Percentiles rank a stretch among this genome's conserved stretches.
phyloP scores from a whole-genome alignment of 2,797 vertebrate species.

The Agapornis canus region DNA sequence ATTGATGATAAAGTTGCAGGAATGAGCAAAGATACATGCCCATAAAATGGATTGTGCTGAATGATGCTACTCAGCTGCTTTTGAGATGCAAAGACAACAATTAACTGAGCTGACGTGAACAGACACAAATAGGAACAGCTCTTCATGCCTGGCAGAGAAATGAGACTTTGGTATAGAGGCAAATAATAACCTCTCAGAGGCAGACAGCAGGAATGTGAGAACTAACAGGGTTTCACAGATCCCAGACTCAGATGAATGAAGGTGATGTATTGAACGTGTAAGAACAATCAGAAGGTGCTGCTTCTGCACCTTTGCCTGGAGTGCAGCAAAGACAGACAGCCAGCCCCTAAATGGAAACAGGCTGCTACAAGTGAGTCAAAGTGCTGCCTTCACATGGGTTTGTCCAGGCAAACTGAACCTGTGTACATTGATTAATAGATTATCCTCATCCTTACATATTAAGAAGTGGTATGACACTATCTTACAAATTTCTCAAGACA shows the following conservation, averaged over 20 bases:
- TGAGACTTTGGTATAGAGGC: background rate
- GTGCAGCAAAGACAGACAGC: background rate
- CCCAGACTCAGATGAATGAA: background rate
- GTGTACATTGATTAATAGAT: background rate
- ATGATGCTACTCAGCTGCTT: background rate
- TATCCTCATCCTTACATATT: background rate
- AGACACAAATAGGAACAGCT: background rate
- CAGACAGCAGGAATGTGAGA: background rate
- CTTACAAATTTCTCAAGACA: background rate
- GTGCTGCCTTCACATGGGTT: background rate
- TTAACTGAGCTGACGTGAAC: background rate
- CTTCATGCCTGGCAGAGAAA: background rate
- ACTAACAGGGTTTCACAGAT: background rate
- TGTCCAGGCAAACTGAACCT: background rate
- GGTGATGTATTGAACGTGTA: background rate
- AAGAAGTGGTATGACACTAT: background rate
- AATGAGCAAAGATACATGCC: background rate
- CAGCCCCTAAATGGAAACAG: background rate
- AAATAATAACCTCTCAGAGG: background rate
- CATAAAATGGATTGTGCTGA: background rate
- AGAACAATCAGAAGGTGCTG: background rate
- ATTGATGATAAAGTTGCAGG: background rate
- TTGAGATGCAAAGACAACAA: conserved; percentile 20
- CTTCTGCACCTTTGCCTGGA: background rate
- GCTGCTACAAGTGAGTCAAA: background rate